These are phyloP conservation scores for Drosophila trapezifrons DNA, from an alignment of 1,140 invertebrate species.

Conservation along the genomic window DNA sequence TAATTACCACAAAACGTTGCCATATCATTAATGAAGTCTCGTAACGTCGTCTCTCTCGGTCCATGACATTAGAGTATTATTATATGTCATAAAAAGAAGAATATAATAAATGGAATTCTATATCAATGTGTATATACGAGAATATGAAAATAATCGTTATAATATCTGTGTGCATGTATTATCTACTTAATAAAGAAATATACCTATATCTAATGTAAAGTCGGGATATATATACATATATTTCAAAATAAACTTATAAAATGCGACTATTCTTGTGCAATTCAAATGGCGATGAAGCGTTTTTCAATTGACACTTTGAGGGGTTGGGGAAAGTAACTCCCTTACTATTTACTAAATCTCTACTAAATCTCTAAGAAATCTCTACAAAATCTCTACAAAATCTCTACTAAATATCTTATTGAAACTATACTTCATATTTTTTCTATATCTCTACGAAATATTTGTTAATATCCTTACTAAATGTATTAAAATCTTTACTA, in stretches of 20 bases:
- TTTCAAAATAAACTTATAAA: slow-evolving; percentile 54
- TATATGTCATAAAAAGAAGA: neutral
- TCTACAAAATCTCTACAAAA: neutral
- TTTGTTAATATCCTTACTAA: too few species aligned
- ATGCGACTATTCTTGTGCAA: slow-evolving; percentile 45
- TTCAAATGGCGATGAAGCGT: slow-evolving; percentile 20
- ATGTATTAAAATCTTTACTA: neutral
- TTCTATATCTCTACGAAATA: too few species aligned
- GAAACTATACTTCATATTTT: too few species aligned
- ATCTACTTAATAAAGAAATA: slow-evolving; percentile 24
- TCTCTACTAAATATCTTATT: too few species aligned
- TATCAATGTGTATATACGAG: slow-evolving; percentile 53
- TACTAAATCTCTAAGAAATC: too few species aligned
- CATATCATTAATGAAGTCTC: slow-evolving; percentile 49
- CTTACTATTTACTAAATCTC: too few species aligned
- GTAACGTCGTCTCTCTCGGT: slow-evolving; percentile 32
- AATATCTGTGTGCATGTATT: slow-evolving; percentile 17
- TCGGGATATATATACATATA: slow-evolving; percentile 29
- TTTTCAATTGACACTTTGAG: slow-evolving; percentile 13
- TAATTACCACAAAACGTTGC: slow-evolving; percentile 42
- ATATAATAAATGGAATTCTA: slow-evolving; percentile 16
- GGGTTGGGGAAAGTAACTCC: neutral
- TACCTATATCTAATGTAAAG: slow-evolving; percentile 36
- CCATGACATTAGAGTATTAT: slow-evolving; percentile 29
- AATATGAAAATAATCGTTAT: slow-evolving; percentile 30